Base-by-base conservation (phyloP, 2,113 vertebrate genomes). In the Phylloscopus trochiloides region DNA sequence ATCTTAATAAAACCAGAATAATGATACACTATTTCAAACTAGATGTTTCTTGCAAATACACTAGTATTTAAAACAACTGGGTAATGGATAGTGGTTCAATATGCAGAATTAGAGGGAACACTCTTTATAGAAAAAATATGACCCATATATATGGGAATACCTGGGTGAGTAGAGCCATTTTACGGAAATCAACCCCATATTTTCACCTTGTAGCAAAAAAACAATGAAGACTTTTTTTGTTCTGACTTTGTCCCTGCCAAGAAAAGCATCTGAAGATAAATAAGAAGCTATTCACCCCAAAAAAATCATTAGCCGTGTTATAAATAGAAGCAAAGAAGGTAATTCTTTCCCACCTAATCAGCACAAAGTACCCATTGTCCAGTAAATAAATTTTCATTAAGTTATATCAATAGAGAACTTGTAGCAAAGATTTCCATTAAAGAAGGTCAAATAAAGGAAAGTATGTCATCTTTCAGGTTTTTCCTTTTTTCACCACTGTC, bases 341-440 rank as follows among this genome's bases (percentile, higher is more conserved):
- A 43, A 87, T 96, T 12, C 47, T 57, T 96, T 92, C 61, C 93
- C 72, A 81, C 50, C 36, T 92, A 61, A 95, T 87, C 79, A 32
- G 67, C 74, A 71, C 61, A 81, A 92, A 96, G 29, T 93, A 70
- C n/a, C 32, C 29, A 65, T n/a, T 88, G 52, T 66, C 90, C 96
- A 94, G 57, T 93, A 97, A 95, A 92, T 93, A 92, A 47, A 80
- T 88, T 93, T 96, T 96, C 61, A 75, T 95, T 76, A 96, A 86
- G 13, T 34, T 94, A 26, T 61, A 81, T 95, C 90, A 94, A 63
- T 91, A 70, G 22, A 82, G 75, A 77, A 84, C 58, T 62, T 79
- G 48, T 47, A 89, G 79, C 47, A 87, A 88, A 92, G 45, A 75
- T 90, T 95, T 58, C 68, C 40, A 71, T 92, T 95, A 43, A 36